Base-by-base conservation (phyloP, 2,888 invertebrate species). In the Drosophila affinis region DNA sequence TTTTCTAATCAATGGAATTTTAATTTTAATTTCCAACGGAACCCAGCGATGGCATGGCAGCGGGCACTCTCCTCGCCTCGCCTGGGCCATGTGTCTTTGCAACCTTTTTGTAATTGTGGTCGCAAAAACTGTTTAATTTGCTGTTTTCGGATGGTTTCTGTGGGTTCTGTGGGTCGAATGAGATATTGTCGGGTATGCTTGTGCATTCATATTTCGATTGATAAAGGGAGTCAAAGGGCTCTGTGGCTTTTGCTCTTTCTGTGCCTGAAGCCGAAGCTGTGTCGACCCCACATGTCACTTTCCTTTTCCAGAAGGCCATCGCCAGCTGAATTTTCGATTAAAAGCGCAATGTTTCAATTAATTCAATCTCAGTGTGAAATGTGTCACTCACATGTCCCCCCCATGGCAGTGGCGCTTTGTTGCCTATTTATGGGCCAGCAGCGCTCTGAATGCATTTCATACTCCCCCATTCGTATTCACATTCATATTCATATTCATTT, bases 1-100 rank as follows among this genome's bases (percentile, higher is more conserved):
- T 91, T 90, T 90, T 90, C 89, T 91, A 90, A 90, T 90, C 91
- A 91, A 91, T 90, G 88, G 81, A 89, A 90, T 86, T 91, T 88
- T 87, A 91, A 91, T 90, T 90, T 90, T 88, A 88, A 86, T 88
- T 77, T 80, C 77, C 70, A 69, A 45, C 63, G 48, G 39, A 39
- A 21, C 27, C 27, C 27, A 27, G 7, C 27, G 27, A 7, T 2
- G 27, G 27, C 7, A 27, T 5, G 27, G 7, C 27, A 9, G 27
- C 27, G 9, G 29, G 9, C 29, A 9, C 7, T 29, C 7, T 29
- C 44, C 32, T 18, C 24, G 61, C 44, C 32, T 18, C 24, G 61
- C 18, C 18, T 14, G 62, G 17, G 62, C 61, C 9, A 60, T 71
- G 34, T 71, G 60, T 67, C 72, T 67, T 58, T 58, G 21, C 9